Conservation (phyloP, 2,113 vertebrate species). For the Saguinus imperator region DNA sequence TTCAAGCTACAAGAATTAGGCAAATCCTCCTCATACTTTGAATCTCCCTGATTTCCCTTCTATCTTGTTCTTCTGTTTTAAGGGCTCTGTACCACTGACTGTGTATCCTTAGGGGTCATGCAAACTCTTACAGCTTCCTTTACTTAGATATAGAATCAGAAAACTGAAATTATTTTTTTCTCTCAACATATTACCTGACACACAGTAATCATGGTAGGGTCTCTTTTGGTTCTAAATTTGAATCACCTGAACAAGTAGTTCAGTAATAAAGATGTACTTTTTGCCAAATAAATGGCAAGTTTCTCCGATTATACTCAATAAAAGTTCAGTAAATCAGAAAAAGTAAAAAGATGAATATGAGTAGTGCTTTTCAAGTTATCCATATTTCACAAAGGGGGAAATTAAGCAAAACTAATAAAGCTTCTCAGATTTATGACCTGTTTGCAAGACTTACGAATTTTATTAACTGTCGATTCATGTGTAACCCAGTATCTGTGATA, state of each 20-base stretch:
- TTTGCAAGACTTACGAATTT: slow-evolving; percentile 51
- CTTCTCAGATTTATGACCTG: slow-evolving; percentile 36
- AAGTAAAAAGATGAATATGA: slow-evolving; percentile 9
- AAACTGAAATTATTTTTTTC: not conserved
- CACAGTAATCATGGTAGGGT: not conserved
- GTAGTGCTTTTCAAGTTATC: not conserved
- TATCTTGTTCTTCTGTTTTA: not conserved
- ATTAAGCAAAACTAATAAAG: slow-evolving; percentile 52
- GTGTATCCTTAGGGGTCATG: not conserved
- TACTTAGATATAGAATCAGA: not conserved
- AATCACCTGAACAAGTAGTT: slow-evolving; percentile 13
- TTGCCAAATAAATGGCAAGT: slow-evolving; percentile 8
- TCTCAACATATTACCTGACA: not conserved
- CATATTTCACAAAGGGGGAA: slow-evolving; percentile 40
- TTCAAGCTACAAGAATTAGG: not conserved
- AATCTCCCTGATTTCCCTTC: not conserved
- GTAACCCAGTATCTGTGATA: slow-evolving; percentile 45
- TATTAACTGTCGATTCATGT: slow-evolving; percentile 71
- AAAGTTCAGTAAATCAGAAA: slow-evolving; percentile 63
- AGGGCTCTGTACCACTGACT: not conserved
- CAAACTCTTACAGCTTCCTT: not conserved
- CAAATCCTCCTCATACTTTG: not conserved
- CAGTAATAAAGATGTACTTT: slow-evolving; percentile 58
- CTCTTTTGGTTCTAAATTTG: slow-evolving; percentile 45
- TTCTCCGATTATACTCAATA: slow-evolving; percentile 49